Percentiles rank a stretch among this genome's conserved stretches.
These are phyloP conservation scores for Athetis lepigone DNA, from an alignment of 2,888 invertebrate species.

Conservation along the genomic window DNA sequence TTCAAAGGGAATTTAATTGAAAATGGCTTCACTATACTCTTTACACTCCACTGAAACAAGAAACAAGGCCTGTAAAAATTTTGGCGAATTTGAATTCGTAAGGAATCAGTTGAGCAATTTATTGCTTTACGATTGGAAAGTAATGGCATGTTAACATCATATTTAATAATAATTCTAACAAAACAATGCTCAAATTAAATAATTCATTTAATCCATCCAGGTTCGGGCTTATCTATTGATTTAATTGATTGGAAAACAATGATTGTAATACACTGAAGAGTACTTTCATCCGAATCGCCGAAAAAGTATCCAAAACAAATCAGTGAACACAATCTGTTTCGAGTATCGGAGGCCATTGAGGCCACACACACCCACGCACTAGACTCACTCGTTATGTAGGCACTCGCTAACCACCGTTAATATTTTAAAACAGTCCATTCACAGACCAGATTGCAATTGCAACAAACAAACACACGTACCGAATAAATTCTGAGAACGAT, in stretches of 20 bases:
- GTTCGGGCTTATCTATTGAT: not conserved
- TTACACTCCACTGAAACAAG: too few species aligned
- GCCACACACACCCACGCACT: constrained; percentile 74
- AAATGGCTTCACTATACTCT: not conserved
- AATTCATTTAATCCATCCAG: not conserved
- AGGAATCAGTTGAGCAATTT: not conserved
- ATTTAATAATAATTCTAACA: not conserved
- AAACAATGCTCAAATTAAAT: not conserved
- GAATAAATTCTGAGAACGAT: constrained; percentile 51
- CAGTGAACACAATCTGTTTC: constrained; percentile 54
- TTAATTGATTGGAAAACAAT: constrained; percentile 17
- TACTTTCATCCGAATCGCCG: constrained; percentile 17
- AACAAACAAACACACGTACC: constrained; percentile 46
- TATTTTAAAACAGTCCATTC: constrained; percentile 72
- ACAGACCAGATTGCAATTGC: constrained; percentile 59
- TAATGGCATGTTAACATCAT: not conserved
- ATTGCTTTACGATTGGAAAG: not conserved
- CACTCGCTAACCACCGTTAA: constrained; percentile 74
- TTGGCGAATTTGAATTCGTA: not conserved
- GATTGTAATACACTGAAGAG: constrained; percentile 18
- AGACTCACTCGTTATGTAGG: constrained; percentile 42
- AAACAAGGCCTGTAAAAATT: not conserved
- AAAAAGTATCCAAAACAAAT: constrained; percentile 42
- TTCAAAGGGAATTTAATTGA: constrained; percentile 14
- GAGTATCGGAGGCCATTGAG: constrained; percentile 65